Evolutionary conservation across 2,797 vertebrate genomes (phyloP), one percentile per base, ranked within the genome.

Genomic region (Pelodytes ibericus): DNA sequence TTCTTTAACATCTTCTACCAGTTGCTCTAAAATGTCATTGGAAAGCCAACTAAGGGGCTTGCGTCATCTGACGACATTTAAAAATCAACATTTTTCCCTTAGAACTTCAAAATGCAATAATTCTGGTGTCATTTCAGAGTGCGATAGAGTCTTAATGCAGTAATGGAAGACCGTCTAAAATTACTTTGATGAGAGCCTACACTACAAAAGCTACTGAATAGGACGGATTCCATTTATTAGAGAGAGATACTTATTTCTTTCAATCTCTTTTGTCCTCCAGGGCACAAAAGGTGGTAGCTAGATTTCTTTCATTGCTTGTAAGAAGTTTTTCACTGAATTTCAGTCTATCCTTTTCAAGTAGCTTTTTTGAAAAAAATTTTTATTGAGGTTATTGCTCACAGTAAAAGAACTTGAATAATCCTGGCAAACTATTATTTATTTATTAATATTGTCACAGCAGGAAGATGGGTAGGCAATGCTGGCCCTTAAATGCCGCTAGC

Each of bases 131-230:
- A 49, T 44, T 31, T 24, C 20, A 36, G 18, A 24, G 33, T 49
- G 30, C 26, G 6, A 69, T 20, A 56, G 27, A 60, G 41, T n/a
- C 18, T 58, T 71, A n/a, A 59, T 59, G 25, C 13, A 62, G 18
- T 72, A 62, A 72, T 62, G 8, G 41, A 2, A 61, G 9, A 47
- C 59, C n/a, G 49, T 72, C 27, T 49, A 31, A 51, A 72, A 72
- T 33, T 71, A 60, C 69, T 59, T 60, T 31, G 13, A 24, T 39
- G 39, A 62, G 39, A 24, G 33, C 2, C 11, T 41, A 58, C 58
- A 39, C 20, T 39, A 25, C 39, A 41, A 16, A 41, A 39, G 20
- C 29, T 25, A 70, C 13, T 20, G 18, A 60, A 44, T 2, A 24
- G 22, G 57, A 59, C 20, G 26, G 11, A 60, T 71, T 47, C 30